Conservation (phyloP, 2,797 vertebrate genomes). For the Acrocephalus scirpaceus region DNA sequence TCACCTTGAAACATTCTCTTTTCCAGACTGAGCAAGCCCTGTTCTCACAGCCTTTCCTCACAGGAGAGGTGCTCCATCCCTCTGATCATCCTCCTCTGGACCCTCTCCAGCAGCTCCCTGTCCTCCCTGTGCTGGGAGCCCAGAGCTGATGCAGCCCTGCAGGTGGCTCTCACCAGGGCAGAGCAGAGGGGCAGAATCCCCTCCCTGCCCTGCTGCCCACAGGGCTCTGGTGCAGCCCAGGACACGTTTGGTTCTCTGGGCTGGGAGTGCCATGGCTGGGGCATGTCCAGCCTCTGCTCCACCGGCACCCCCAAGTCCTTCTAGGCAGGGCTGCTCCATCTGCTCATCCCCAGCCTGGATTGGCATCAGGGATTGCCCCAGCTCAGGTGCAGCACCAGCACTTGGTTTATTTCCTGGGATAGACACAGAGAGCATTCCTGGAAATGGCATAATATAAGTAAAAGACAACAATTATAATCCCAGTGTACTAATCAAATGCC, state of each 20-base stretch:
- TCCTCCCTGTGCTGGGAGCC: background rate
- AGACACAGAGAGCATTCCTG: accelerated
- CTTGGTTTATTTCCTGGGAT: background rate
- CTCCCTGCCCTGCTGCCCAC: background rate
- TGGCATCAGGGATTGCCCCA: accelerated
- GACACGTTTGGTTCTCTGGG: background rate
- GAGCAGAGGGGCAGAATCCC: background rate
- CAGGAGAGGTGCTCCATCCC: background rate
- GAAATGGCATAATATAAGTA: background rate
- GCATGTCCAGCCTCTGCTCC: background rate
- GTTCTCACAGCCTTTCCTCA: background rate
- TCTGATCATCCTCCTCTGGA: background rate
- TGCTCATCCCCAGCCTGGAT: background rate
- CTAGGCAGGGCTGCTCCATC: background rate
- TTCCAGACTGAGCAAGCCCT: background rate
- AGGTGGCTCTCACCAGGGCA: background rate
- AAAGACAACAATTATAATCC: background rate
- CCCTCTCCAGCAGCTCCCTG: accelerated
- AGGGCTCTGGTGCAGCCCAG: background rate
- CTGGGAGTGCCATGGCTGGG: background rate
- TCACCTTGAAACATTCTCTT: background rate
- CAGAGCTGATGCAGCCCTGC: background rate
- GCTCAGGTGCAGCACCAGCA: background rate
- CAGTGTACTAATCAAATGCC: background rate
- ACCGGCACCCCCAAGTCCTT: background rate